These are phyloP conservation scores for Parasteatoda tepidariorum DNA, from an alignment of 1,140 invertebrate genomes.

Conservation along the genomic window DNA sequence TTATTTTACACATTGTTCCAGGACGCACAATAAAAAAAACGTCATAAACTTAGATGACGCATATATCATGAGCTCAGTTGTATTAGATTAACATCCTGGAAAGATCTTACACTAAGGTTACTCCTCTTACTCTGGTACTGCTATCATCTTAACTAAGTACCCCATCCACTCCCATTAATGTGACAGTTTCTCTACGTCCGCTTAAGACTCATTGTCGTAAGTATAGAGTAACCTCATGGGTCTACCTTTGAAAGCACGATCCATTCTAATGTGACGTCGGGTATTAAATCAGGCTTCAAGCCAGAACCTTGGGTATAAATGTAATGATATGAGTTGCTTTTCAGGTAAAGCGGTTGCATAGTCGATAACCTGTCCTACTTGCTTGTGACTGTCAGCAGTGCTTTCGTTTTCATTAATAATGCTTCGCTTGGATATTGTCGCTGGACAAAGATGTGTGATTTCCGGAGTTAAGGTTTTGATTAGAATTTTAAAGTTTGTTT, in stretches of 20 bases:
- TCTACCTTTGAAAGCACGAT: background rate
- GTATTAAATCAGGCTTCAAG: background rate
- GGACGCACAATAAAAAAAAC: no score
- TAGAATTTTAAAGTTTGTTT: no score
- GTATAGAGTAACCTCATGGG: background rate
- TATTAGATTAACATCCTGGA: background rate
- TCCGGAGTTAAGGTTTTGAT: no score
- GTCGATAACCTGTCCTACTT: background rate
- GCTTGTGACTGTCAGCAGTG: no score
- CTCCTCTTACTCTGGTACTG: background rate
- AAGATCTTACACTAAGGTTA: background rate
- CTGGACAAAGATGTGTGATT: no score
- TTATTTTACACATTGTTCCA: no score
- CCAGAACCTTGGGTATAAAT: background rate
- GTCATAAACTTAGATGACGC: no score
- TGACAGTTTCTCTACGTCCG: background rate
- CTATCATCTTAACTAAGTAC: slow-evolving; percentile 4
- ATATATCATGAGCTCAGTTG: background rate
- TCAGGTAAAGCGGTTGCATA: background rate
- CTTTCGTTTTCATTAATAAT: no score
- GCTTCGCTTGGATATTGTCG: no score
- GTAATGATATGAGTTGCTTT: background rate
- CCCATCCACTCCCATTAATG: slow-evolving; percentile 7
- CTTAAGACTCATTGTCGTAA: background rate
- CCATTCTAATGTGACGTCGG: background rate